Evolutionary conservation across 2,797 vertebrate species (phyloP).

Genomic region (Liparis tanakae): DNA sequence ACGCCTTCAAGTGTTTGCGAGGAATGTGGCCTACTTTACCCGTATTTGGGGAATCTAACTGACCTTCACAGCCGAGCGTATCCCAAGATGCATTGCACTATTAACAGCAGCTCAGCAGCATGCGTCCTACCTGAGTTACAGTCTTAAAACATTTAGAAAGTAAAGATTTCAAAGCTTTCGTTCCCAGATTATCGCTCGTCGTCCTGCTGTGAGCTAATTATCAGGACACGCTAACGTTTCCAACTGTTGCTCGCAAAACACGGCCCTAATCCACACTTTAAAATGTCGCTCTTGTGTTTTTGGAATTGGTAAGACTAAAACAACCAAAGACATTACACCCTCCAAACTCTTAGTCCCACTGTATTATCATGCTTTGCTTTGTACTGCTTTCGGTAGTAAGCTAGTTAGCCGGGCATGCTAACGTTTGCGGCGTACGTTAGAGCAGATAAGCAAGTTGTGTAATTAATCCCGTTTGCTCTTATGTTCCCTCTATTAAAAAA

Average conservation of each 20-base stretch:
- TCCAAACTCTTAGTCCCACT: background rate
- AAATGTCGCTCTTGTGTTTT: background rate
- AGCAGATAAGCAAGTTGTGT: background rate
- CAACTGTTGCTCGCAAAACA: background rate
- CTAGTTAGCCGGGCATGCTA: background rate
- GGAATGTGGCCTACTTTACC: too few relatives aligned
- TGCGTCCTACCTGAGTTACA: too few relatives aligned
- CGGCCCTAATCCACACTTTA: background rate
- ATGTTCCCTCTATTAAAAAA: background rate
- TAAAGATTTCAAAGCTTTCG: too few relatives aligned
- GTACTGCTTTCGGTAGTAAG: background rate
- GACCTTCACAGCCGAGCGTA: too few relatives aligned
- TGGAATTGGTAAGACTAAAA: background rate
- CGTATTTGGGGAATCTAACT: too few relatives aligned
- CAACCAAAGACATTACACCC: background rate
- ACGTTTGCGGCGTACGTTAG: background rate
- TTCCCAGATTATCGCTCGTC: too few relatives aligned
- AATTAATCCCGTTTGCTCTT: background rate
- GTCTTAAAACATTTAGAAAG: too few relatives aligned
- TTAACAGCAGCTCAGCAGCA: too few relatives aligned
- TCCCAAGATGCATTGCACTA: too few relatives aligned
- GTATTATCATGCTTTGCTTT: background rate
- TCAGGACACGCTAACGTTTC: background rate
- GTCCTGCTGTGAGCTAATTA: background rate
- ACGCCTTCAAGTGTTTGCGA: too few relatives aligned